Conservation (phyloP, 2,797 vertebrate species). For the Nasua narica region DNA sequence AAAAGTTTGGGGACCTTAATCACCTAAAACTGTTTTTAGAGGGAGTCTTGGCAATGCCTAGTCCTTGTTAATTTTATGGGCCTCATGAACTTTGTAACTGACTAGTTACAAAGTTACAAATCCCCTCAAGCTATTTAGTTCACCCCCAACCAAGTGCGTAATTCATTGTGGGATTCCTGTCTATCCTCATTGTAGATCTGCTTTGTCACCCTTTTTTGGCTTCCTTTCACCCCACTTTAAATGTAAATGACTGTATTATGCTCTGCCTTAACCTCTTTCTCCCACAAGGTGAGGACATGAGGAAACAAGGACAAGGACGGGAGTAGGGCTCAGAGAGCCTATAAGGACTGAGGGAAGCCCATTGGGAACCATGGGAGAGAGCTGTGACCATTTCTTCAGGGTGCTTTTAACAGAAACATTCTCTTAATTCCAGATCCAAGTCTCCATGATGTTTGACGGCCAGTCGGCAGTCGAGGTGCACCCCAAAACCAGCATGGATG, state of each 20-base stretch:
- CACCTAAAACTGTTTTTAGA: not conserved
- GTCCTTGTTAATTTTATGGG: not conserved
- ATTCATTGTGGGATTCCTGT: not conserved
- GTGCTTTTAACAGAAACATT: not conserved
- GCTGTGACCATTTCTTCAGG: not conserved
- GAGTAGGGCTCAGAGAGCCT: not conserved
- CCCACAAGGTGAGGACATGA: not conserved
- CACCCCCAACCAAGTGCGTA: not conserved
- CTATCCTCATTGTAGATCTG: not conserved
- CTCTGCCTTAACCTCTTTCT: not conserved
- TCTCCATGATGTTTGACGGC: constrained; percentile 97
- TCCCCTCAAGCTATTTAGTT: not conserved
- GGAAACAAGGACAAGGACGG: not conserved
- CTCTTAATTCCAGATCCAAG: constrained; percentile 90
- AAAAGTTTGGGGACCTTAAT: not conserved
- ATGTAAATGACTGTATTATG: not conserved
- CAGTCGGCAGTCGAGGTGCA: constrained; percentile 94
- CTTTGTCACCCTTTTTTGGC: not conserved
- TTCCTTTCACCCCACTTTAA: not conserved
- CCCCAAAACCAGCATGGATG: constrained; percentile 89
- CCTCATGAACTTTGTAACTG: not conserved
- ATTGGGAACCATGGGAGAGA: not conserved
- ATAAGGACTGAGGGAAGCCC: not conserved
- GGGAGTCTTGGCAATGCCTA: not conserved
- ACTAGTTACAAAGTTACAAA: not conserved